phyloP scores from a whole-genome alignment of 2,888 invertebrate genomes.

The Aelia acuminata region DNA sequence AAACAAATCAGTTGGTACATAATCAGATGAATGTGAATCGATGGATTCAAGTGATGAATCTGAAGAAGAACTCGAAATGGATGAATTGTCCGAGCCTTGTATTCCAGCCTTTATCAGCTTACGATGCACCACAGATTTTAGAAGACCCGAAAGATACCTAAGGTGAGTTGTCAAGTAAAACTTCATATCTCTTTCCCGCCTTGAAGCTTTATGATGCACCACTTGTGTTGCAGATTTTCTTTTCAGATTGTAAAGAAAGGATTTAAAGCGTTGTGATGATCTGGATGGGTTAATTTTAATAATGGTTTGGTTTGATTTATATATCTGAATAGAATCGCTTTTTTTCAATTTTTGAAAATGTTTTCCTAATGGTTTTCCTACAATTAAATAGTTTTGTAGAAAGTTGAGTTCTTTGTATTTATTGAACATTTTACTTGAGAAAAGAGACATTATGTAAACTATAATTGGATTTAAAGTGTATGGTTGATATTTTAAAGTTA shows the following conservation, averaged over 20 bases:
- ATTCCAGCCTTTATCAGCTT: not conserved
- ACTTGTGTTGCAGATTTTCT: not conserved
- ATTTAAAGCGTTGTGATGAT: not conserved
- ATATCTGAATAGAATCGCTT: not conserved
- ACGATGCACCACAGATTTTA: not conserved
- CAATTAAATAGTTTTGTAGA: not conserved
- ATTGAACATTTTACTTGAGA: not conserved
- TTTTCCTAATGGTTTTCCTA: not conserved
- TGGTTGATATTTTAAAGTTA: not conserved
- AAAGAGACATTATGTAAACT: not conserved
- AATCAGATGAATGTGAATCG: not conserved
- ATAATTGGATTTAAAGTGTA: not conserved
- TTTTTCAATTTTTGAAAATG: not conserved
- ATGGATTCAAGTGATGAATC: not conserved
- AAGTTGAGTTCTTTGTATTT: not conserved
- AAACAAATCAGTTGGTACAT: not conserved
- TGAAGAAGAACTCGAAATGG: not conserved
- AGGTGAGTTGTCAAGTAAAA: not conserved
- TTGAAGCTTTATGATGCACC: not conserved
- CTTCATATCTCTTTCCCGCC: not conserved
- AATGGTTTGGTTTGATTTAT: not conserved
- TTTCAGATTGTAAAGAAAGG: not conserved
- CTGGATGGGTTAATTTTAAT: not conserved
- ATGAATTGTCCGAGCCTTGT: not conserved
- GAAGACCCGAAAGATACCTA: not conserved